Conservation (phyloP, 2,113 vertebrate genomes). For the Prochilodus magdalenae region DNA sequence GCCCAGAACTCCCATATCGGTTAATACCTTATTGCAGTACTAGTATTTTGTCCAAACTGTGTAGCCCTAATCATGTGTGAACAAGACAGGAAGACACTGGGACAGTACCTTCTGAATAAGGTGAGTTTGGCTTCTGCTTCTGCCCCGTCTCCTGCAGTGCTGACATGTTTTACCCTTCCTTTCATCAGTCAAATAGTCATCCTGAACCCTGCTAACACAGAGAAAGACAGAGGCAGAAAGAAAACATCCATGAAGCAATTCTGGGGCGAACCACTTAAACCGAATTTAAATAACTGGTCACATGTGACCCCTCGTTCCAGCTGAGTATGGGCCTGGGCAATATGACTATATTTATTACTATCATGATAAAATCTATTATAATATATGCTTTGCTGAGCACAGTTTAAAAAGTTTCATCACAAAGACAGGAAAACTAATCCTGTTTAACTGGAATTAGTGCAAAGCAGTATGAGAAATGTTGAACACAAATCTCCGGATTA, state of each 20-base stretch:
- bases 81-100: not conserved
- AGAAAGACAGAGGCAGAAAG: not conserved
- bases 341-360: too few relatives aligned
- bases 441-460: too few relatives aligned
- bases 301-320: not conserved
- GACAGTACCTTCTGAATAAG: not conserved
- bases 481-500: too few relatives aligned
- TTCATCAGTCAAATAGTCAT: not conserved
- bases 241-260: not conserved
- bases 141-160: not conserved
- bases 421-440: too few relatives aligned
- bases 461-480: too few relatives aligned
- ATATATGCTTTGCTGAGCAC: too few relatives aligned
- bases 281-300: not conserved
- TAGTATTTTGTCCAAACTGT: not conserved
- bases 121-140: conserved; percentile 6
- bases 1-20: too few relatives aligned
- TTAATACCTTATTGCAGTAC: not conserved
- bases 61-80: not conserved
- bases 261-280: not conserved
- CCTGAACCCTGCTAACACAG: not conserved
- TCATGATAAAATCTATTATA: too few relatives aligned
- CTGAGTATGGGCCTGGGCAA: too few relatives aligned
- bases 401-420: too few relatives aligned
- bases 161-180: not conserved